Percentiles rank a stretch among this genome's conserved stretches.
Conservation (phyloP, 2,888 invertebrate genomes). For the Platycheirus rosarum region DNA sequence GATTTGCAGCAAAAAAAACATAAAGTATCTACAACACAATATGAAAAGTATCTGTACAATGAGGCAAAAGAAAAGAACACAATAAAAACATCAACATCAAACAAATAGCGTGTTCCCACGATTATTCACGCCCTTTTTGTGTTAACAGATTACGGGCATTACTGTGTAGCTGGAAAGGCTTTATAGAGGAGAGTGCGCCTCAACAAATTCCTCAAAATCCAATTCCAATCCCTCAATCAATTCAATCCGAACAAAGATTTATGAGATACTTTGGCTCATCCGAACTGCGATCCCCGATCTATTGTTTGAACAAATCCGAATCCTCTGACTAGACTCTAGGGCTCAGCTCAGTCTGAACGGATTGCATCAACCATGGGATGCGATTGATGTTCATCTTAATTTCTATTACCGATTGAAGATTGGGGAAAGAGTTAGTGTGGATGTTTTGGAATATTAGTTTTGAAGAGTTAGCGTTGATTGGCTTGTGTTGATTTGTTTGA, state of each 20-base stretch:
- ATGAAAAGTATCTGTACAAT: conserved; percentile 20
- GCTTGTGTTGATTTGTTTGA: conserved; percentile 28
- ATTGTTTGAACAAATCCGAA: conserved; percentile 59
- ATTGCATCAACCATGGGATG: conserved; percentile 67
- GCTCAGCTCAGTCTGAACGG: conserved; percentile 62
- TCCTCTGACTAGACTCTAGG: conserved; percentile 42
- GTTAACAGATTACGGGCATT: conserved; percentile 68
- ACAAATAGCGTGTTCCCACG: conserved; percentile 68
- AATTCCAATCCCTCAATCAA: conserved; percentile 61
- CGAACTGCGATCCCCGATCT: conserved; percentile 41
- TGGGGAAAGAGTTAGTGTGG: not conserved
- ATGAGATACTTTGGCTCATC: conserved; percentile 64
- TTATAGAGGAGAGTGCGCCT: conserved; percentile 54
- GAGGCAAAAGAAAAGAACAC: not conserved
- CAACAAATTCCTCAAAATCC: conserved; percentile 57
- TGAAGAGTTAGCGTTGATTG: conserved; percentile 3
- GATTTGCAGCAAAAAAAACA: conserved; percentile 63
- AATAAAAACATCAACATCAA: conserved; percentile 68
- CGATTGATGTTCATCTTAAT: conserved; percentile 70
- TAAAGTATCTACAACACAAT: not conserved
- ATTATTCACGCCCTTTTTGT: conserved; percentile 73
- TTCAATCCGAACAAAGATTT: conserved; percentile 60
- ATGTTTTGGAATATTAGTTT: conserved; percentile 11
- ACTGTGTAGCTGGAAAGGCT: conserved; percentile 9
- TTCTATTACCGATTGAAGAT: conserved; percentile 43